phyloP scores from a whole-genome alignment of 2,888 invertebrate genomes.

The Branchellion lobata region DNA sequence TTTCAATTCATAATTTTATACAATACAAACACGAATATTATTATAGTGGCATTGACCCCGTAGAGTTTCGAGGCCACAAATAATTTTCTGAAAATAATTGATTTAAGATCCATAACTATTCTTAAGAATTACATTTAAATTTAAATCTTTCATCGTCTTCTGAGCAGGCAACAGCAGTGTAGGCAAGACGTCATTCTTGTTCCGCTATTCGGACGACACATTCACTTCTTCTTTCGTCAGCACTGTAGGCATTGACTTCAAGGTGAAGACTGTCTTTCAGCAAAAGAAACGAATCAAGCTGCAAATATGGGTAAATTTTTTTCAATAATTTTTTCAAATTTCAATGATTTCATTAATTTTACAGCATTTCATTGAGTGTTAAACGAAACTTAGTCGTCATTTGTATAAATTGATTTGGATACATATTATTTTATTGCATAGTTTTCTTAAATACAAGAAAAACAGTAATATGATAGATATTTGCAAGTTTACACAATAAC shows the following conservation, averaged over 20 bases:
- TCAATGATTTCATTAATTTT: not conserved
- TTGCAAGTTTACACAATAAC: too few species aligned
- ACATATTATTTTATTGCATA: too few species aligned
- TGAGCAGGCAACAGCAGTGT: slow-evolving; percentile 67
- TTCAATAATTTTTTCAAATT: slow-evolving; percentile 1
- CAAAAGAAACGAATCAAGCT: slow-evolving; percentile 99
- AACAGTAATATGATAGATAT: too few species aligned
- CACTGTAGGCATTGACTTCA: slow-evolving; percentile 99
- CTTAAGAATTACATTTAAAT: too few species aligned
- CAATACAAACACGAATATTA: too few species aligned
- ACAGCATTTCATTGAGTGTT: not conserved
- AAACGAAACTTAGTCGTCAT: slow-evolving; percentile 1
- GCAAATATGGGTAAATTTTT: slow-evolving; percentile 77
- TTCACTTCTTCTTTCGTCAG: slow-evolving; percentile 99
- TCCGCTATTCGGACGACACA: slow-evolving; percentile 98
- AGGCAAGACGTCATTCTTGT: slow-evolving; percentile 97
- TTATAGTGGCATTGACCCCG: too few species aligned
- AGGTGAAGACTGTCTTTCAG: slow-evolving; percentile 99
- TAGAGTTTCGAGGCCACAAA: too few species aligned
- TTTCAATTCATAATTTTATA: too few species aligned
- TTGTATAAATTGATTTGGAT: not conserved
- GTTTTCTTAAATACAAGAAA: too few species aligned
- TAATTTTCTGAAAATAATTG: too few species aligned
- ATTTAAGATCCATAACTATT: too few species aligned
- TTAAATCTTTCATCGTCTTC: not conserved